Conservation (phyloP, 2,113 vertebrate genomes). For the Lophotis ruficrista region DNA sequence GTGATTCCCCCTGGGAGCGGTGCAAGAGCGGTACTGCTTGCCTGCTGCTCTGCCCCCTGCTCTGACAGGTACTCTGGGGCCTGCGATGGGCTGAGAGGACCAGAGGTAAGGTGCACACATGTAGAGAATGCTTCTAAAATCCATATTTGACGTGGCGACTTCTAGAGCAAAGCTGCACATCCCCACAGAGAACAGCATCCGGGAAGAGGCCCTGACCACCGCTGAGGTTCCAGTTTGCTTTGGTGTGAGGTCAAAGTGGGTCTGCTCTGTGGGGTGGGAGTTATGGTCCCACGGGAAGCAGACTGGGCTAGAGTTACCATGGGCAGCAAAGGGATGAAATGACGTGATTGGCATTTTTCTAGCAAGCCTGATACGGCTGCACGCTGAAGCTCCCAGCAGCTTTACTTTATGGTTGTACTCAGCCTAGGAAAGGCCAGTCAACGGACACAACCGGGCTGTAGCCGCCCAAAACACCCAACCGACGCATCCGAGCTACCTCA, state of each 20-base stretch:
- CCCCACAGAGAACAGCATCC: rapidly evolving
- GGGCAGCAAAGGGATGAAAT: not conserved
- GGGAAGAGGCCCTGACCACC: not conserved
- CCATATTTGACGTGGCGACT: not conserved
- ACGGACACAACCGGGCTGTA: not conserved
- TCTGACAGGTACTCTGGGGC: not conserved
- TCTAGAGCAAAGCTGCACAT: not conserved
- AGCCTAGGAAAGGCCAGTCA: not conserved
- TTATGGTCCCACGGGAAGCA: rapidly evolving
- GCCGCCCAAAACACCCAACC: not conserved
- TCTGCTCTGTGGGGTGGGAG: not conserved
- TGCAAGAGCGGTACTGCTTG: not conserved
- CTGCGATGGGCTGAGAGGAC: not conserved
- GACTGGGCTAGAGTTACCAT: not conserved
- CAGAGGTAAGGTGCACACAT: not conserved
- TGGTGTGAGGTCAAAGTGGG: not conserved
- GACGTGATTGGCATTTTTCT: not conserved
- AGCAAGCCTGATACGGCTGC: not conserved
- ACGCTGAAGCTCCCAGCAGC: not conserved
- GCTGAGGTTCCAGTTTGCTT: not conserved
- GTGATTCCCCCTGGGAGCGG: not conserved
- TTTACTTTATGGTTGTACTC: not conserved
- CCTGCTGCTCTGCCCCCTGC: not conserved
- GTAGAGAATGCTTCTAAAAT: not conserved
- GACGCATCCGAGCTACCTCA: not conserved